Conservation (phyloP, 2,113 vertebrate genomes). For the Carollia perspicillata region DNA sequence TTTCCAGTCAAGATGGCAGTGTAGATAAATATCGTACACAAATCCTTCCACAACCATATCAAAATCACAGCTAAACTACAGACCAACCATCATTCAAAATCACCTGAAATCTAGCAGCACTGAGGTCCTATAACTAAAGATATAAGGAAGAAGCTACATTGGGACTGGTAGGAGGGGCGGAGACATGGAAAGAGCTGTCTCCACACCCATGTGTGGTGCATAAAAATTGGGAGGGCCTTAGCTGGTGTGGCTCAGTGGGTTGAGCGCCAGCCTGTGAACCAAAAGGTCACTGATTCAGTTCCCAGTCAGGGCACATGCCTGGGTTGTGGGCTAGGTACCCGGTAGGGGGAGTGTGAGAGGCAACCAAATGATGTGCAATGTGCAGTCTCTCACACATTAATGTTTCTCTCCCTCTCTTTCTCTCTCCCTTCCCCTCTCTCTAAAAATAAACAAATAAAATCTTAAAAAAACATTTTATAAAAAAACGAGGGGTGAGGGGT, state of each 20-base stretch:
- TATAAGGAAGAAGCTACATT: background rate
- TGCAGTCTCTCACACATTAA: too few relatives aligned
- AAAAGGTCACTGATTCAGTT: too few relatives aligned
- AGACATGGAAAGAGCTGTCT: background rate
- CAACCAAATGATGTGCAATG: too few relatives aligned
- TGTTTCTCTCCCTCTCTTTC: too few relatives aligned
- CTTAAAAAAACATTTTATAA: too few relatives aligned
- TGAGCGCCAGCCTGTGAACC: too few relatives aligned
- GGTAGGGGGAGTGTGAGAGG: too few relatives aligned
- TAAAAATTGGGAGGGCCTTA: background rate
- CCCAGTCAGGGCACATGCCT: too few relatives aligned
- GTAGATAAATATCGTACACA: background rate
- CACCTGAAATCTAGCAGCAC: background rate
- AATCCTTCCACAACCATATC: background rate
- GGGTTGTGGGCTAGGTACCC: too few relatives aligned
- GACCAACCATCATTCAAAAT: background rate
- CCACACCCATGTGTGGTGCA: background rate
- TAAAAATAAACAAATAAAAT: too few relatives aligned
- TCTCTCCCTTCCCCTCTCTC: too few relatives aligned
- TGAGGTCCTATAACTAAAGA: background rate
- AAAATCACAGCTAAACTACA: background rate
- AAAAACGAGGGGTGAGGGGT: background rate
- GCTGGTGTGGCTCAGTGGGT: too few relatives aligned
- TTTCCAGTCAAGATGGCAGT: background rate
- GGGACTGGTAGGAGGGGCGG: background rate